These are phyloP conservation scores for Pristionchus japonicus DNA, from an alignment of 2,888 invertebrate species.

Conservation along the genomic window DNA sequence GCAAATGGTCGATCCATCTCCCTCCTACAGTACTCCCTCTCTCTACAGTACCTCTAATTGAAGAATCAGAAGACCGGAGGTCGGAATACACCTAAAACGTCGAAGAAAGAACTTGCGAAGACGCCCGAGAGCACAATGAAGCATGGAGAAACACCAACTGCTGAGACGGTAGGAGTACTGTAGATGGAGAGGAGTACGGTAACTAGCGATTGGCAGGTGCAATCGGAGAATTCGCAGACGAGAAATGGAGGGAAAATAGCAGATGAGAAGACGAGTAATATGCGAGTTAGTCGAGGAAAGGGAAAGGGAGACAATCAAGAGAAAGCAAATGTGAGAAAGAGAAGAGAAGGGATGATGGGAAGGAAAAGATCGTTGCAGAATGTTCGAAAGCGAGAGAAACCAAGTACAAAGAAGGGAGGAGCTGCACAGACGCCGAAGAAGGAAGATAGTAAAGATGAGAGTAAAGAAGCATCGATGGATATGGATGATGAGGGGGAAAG, in stretches of 20 bases:
- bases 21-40: too few relatives aligned
- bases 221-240: conserved; percentile 15
- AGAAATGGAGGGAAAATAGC: not conserved
- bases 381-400: not conserved
- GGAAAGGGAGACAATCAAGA: conserved; percentile 4
- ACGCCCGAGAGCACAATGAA: not conserved
- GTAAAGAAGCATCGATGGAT: not conserved
- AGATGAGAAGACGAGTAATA: conserved; percentile 10
- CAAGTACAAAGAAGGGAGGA: not conserved
- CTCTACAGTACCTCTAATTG: too few relatives aligned
- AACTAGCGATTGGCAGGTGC: not conserved
- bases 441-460: not conserved
- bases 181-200: conserved; percentile 3
- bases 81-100: not conserved
- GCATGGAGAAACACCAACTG: not conserved
- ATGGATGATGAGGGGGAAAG: conserved; percentile 17
- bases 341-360: too few relatives aligned
- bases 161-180: not conserved
- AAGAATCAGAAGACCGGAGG: not conserved
- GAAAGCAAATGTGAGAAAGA: not conserved
- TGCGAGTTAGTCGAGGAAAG: not conserved
- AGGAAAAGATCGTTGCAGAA: not conserved
- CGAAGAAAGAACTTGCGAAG: not conserved
- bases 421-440: not conserved
- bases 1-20: too few relatives aligned